Percentiles rank a stretch among this genome's conserved stretches.
These are phyloP conservation scores for Heliangelus exortis DNA, from an alignment of 2,797 vertebrate genomes.

Conservation along the genomic window DNA sequence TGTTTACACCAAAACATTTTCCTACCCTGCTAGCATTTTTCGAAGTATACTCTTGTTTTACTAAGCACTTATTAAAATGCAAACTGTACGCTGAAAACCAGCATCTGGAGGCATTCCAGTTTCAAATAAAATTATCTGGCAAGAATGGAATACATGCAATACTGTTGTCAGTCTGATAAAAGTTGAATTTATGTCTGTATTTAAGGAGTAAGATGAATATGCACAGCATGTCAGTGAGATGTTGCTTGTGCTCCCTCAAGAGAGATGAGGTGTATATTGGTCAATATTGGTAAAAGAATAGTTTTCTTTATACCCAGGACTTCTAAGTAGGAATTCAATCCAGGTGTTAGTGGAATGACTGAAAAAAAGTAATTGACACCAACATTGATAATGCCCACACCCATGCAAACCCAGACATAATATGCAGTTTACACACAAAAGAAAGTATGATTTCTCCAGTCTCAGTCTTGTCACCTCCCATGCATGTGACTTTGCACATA, in stretches of 20 bases:
- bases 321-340: neutral
- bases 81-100: neutral
- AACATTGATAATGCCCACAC: fast-evolving
- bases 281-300: fast-evolving
- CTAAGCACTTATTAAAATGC: neutral
- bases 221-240: neutral
- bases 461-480: neutral
- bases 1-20: neutral
- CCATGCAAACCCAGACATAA: neutral
- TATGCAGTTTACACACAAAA: neutral
- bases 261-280: neutral
- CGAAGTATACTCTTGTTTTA: neutral
- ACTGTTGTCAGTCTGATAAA: neutral
- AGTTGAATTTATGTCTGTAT: neutral
- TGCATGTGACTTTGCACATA: neutral
- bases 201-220: neutral
- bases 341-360: neutral
- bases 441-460: neutral
- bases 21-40: neutral
- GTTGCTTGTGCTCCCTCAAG: neutral
- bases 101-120: neutral
- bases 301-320: neutral
- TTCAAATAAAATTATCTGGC: neutral
- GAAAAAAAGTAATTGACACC: neutral
- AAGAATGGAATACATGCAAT: neutral